Conservation (phyloP, 1,140 invertebrate species). For the Drusus annulatus region DNA sequence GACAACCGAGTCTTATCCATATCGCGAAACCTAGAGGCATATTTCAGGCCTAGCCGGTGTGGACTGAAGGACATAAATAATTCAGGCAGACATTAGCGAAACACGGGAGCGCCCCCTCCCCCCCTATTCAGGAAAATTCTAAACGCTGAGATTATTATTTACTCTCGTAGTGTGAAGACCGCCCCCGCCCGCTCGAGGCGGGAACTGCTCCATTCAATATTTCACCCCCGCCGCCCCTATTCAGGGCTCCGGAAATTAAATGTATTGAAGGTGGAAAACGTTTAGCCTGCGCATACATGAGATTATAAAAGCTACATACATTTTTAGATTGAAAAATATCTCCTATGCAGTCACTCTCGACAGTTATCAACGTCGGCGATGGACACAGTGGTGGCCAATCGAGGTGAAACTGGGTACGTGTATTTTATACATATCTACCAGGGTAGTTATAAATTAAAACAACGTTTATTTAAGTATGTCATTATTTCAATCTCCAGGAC, state of each 20-base stretch:
- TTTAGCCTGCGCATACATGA: slow-evolving; percentile 23
- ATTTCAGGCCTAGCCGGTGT: neutral
- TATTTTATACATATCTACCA: too few species aligned
- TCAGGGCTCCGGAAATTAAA: slow-evolving; percentile 17
- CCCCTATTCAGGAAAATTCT: neutral
- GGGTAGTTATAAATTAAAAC: too few species aligned
- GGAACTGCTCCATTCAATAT: neutral
- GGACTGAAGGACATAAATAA: slow-evolving; percentile 25
- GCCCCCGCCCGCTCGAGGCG: neutral
- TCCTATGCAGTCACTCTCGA: neutral
- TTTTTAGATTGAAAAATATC: slow-evolving; percentile 2
- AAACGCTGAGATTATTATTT: slow-evolving; percentile 38
- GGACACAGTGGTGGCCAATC: too few species aligned
- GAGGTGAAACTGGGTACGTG: too few species aligned
- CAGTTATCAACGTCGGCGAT: too few species aligned
- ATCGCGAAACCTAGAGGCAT: too few species aligned
- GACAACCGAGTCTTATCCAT: too few species aligned
- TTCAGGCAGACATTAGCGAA: slow-evolving; percentile 39
- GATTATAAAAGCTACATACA: neutral
- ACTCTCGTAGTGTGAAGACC: slow-evolving; percentile 13
- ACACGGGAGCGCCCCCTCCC: slow-evolving; percentile 1
- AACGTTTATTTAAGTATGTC: too few species aligned
- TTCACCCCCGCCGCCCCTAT: neutral
- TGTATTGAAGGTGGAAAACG: slow-evolving; percentile 27
- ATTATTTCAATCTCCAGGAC: too few species aligned